phyloP scores from a whole-genome alignment of 2,888 invertebrate genomes.

The Drosophila neotestacea region DNA sequence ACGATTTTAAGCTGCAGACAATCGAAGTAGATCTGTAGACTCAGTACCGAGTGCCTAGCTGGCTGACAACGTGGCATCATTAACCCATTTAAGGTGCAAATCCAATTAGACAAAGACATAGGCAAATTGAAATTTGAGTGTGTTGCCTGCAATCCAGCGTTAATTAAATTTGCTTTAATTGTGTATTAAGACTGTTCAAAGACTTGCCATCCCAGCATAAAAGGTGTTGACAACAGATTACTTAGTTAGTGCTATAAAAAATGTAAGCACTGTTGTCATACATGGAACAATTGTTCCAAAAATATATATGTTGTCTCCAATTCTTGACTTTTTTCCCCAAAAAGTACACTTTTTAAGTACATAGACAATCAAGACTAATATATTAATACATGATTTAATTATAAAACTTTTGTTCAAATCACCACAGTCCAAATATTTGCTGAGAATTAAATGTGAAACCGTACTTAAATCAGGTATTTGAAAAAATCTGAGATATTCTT shows the following conservation, averaged over 20 bases:
- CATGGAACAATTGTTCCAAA: too few relatives aligned
- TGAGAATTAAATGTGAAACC: too few relatives aligned
- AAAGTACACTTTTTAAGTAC: too few relatives aligned
- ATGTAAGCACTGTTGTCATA: background rate
- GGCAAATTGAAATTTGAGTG: slow-evolving; percentile 48
- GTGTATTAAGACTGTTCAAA: slow-evolving; percentile 15
- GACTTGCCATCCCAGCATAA: background rate
- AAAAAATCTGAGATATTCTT: too few relatives aligned
- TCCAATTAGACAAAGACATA: slow-evolving; percentile 61
- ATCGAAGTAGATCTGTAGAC: slow-evolving; percentile 38
- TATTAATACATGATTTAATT: too few relatives aligned
- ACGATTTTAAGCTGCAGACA: slow-evolving; percentile 67
- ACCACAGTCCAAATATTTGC: too few relatives aligned
- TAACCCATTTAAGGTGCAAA: slow-evolving; percentile 70
- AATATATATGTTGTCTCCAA: too few relatives aligned
- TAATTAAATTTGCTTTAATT: slow-evolving; percentile 55
- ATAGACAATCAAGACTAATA: too few relatives aligned
- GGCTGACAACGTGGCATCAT: slow-evolving; percentile 53
- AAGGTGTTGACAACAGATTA: background rate
- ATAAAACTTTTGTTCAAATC: too few relatives aligned
- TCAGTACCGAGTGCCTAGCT: background rate
- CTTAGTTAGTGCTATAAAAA: background rate
- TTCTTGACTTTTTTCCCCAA: too few relatives aligned
- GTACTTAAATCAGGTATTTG: too few relatives aligned
- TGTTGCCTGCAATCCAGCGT: slow-evolving; percentile 18